phyloP scores from a whole-genome alignment of 2,888 invertebrate genomes.

The Tiliacea citrago region DNA sequence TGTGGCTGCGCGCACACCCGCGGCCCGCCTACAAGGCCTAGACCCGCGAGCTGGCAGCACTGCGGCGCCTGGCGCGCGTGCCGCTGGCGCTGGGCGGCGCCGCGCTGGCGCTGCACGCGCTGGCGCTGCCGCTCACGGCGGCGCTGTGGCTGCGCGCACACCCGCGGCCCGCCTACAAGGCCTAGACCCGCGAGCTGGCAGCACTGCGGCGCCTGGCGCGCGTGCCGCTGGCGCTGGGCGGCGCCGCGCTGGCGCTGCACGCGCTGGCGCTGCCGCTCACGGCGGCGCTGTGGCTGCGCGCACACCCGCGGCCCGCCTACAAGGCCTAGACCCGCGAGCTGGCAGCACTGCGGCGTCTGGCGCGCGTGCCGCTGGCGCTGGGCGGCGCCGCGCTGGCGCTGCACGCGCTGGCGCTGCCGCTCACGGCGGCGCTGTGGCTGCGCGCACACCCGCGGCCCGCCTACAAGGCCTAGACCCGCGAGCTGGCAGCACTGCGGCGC shows the following conservation, averaged over 20 bases:
- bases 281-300: conserved; percentile 82
- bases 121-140: conserved; percentile 82
- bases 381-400: conserved; percentile 79
- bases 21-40: conserved; percentile 80
- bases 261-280: conserved; percentile 82
- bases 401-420: conserved; percentile 82
- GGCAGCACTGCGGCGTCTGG: no score
- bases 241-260: conserved; percentile 81
- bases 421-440: conserved; percentile 82
- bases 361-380: conserved; percentile 77
- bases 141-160: conserved; percentile 82
- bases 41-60: neutral
- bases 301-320: conserved; percentile 74
- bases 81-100: conserved; percentile 79
- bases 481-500: no score
- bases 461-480: conserved; percentile 79
- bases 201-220: conserved; percentile 68
- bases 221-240: conserved; percentile 77
- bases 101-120: conserved; percentile 81
- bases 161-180: conserved; percentile 78
- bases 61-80: conserved; percentile 68
- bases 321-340: conserved; percentile 76
- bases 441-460: conserved; percentile 74
- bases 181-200: conserved; percentile 68
- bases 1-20: conserved; percentile 81